These are phyloP conservation scores for Cladorhizidae sp. DNA, from an alignment of 37 sponge, comb jelly and placozoan genomes.

Conservation along the genomic window DNA sequence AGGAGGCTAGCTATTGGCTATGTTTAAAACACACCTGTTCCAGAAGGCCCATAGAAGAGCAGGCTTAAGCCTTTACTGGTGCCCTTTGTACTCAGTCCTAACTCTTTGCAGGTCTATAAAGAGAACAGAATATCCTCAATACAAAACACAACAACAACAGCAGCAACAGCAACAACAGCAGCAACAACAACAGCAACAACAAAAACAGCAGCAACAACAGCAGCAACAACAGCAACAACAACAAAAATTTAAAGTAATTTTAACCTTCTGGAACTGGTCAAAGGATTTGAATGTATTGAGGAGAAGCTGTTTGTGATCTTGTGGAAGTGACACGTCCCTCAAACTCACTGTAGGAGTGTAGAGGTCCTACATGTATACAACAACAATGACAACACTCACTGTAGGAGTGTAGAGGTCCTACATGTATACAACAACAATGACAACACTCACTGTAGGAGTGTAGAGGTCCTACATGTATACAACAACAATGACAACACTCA, in stretches of 20 bases:
- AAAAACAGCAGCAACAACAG: too few relatives aligned
- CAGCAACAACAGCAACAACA: neutral
- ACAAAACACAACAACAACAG: neutral
- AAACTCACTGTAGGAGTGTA: constrained; percentile 62
- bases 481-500: too few relatives aligned
- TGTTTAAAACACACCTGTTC: constrained; percentile 42
- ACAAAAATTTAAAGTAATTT: neutral
- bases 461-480: too few relatives aligned
- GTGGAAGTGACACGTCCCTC: constrained; percentile 56
- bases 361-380: constrained; percentile 42
- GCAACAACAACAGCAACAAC: too few relatives aligned
- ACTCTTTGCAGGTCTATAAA: constrained; percentile 59
- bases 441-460: too few relatives aligned
- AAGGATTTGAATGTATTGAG: constrained; percentile 68
- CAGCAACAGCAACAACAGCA: neutral
- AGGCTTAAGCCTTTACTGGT: constrained; percentile 56
- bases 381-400: neutral
- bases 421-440: too few relatives aligned
- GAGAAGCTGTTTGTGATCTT: constrained; percentile 46
- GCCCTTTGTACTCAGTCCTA: constrained; percentile 49
- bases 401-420: too few relatives aligned
- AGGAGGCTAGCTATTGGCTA: too few relatives aligned
- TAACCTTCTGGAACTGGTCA: constrained; percentile 72
- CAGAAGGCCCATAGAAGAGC: constrained; percentile 75
- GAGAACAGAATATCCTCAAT: neutral